These are phyloP conservation scores for Gephyroberyx darwinii DNA, from an alignment of 2,797 vertebrate genomes.

Conservation along the genomic window DNA sequence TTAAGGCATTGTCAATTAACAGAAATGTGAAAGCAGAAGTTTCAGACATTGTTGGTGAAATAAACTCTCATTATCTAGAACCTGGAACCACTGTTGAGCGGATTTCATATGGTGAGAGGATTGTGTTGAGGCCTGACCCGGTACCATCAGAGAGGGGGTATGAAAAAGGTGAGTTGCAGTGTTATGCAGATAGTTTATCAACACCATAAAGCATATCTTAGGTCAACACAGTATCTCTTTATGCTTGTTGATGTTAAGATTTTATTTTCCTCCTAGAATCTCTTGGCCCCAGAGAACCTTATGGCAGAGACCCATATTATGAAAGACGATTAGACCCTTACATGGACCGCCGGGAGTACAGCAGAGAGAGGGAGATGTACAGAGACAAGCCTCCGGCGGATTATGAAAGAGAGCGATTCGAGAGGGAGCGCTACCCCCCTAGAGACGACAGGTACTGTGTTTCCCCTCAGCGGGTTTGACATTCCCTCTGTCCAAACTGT, in stretches of 20 bases:
- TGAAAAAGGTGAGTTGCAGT: slow-evolving; percentile 87
- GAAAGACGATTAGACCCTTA: slow-evolving; percentile 89
- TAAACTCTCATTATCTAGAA: slow-evolving; percentile 75
- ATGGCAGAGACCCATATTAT: slow-evolving; percentile 89
- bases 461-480: not conserved
- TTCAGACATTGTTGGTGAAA: slow-evolving; percentile 7
- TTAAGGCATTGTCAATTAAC: not conserved
- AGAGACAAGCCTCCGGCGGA: slow-evolving; percentile 86
- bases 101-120: slow-evolving; percentile 95
- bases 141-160: slow-evolving; percentile 86
- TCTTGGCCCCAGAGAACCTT: slow-evolving; percentile 84
- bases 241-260: slow-evolving; percentile 1
- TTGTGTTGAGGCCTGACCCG: slow-evolving; percentile 92
- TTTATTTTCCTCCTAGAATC: slow-evolving; percentile 65
- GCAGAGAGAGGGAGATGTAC: slow-evolving; percentile 89
- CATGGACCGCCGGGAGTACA: slow-evolving; percentile 90
- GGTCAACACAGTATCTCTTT: not conserved
- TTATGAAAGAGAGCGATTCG: slow-evolving; percentile 92
- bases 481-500: not conserved
- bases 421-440: slow-evolving; percentile 88
- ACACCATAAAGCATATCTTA: not conserved
- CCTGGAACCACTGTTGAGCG: slow-evolving; percentile 91
- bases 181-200: not conserved
- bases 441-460: slow-evolving; percentile 91
- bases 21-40: not conserved